Percentiles rank a stretch among this genome's conserved stretches.
phyloP scores from a whole-genome alignment of 1,140 invertebrate genomes.

The Hylaeus anthracinus region DNA sequence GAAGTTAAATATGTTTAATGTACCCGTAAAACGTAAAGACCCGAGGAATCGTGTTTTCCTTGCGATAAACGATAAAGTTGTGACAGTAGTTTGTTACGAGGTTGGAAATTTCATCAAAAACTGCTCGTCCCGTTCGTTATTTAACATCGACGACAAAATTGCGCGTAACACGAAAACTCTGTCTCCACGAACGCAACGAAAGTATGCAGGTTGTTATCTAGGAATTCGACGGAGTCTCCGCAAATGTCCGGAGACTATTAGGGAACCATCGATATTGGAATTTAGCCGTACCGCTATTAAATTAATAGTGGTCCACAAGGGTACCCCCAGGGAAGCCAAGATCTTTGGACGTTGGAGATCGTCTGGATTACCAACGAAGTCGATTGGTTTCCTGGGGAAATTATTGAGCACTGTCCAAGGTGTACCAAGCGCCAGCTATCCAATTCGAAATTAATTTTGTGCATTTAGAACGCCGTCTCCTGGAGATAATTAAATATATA shows the following conservation, averaged over 20 bases:
- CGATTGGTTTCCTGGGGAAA: background rate
- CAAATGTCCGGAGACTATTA: conserved; percentile 68
- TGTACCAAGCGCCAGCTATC: background rate
- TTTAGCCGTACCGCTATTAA: conserved; percentile 65
- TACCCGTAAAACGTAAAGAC: too few relatives aligned
- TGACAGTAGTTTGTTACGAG: background rate
- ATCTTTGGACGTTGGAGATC: background rate
- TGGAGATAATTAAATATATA: background rate
- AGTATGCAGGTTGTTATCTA: conserved; percentile 27
- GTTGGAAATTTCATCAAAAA: background rate
- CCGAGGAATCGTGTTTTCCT: background rate
- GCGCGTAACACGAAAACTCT: background rate
- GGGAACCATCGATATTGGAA: conserved; percentile 69
- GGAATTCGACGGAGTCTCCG: conserved; percentile 40
- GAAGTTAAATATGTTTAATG: too few relatives aligned
- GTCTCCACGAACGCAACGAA: background rate
- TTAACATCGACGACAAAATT: background rate
- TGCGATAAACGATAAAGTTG: background rate
- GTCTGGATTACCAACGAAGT: conserved; percentile 34
- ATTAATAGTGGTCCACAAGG: conserved; percentile 61
- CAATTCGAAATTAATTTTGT: conserved; percentile 17
- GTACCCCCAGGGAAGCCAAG: background rate
- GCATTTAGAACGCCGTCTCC: background rate
- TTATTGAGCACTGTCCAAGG: background rate
- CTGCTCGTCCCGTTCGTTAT: background rate